Base-by-base conservation (phyloP, 2,113 vertebrate species). In the Scolopax mira region DNA sequence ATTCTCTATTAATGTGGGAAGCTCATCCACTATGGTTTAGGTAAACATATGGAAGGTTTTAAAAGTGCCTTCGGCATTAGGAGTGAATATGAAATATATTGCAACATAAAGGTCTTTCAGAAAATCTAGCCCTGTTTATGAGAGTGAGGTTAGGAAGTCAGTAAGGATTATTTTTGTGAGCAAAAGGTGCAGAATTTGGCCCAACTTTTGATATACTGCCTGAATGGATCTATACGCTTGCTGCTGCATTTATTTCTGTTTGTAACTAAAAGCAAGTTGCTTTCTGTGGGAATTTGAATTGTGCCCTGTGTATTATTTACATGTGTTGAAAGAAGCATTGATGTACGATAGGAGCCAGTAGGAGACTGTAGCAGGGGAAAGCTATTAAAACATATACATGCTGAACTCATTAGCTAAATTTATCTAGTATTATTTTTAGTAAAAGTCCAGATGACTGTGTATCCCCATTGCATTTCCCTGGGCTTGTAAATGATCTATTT, bases 391-490 rank as follows among this genome's bases (percentile, higher is more conserved):
- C 41, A 30, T 74, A 93, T 88, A 64, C 89, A 86, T 7, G 1
- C 75, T 89, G 86, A 96, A 96, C 86, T 96, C 89, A 77, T 90
- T 81, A 81, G 85, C 90, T 92, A 89, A 87, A 96, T 96, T 89
- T 90, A 84, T 95, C 96, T 79, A 9, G 24, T 44, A 75, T 91
- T 94, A 94, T 94, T 95, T 94, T 94, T 94, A 92, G 72, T 81
- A 70, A 28, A 93, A 78, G 79, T 96, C 78, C 58, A 94, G 77
- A 79, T 96, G 88, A 80, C 54, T 96, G 18, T 83, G 49, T 77
- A 89, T 94, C 62, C 88, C 33, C n/a, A 35, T 79, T 92, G 67
- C 41, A 70, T 93, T 57, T 92, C 73, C 54, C 64, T 79, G 75
- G 85, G 79, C 60, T 88, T 79, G 69, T 67, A 88, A 49, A 86